Evolutionary conservation across 92 coral and sea anemone species (phyloP), one percentile per base, ranked within the genome.

Genomic region (Palythoa grandis): DNA sequence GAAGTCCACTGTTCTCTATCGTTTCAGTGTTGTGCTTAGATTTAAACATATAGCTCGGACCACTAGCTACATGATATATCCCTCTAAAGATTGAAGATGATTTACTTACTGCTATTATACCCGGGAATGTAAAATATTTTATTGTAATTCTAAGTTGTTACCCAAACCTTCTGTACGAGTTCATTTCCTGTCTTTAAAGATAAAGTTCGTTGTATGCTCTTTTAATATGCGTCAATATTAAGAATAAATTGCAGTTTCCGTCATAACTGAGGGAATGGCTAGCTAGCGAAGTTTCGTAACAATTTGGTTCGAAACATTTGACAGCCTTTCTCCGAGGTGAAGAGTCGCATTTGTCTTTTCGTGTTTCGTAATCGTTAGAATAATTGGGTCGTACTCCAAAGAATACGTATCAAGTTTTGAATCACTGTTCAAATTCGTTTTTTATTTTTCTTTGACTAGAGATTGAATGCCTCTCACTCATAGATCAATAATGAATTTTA

Each of bases 301-400:
- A 80, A 48, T 43, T 40, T 80, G 73, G 66, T 80, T 80, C 85
- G 85, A 66, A 80, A 80, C 85, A 68, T 22, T 47, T 15, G 61
- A 24, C 19, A 75, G 23, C 10, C 58, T 22, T 16, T 4, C 3
- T 7, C 35, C 66, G 23, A 24, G 61, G 13, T 35, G 48, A 67
- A 60, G 35, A 29, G 15, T 16, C 68, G 15, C 7, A 47, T 53
- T 17, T 57, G 11, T 77, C 24, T 17, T 35, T 65, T 67, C 22
- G 38, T 66, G 73, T 80, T 80, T 80, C 85, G 84, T 79, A 79
- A 79, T 77, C 67, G 79, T 75, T 24, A 12, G 79, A 50, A 75
- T 74, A 23, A 58, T 65, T n/a, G 52, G 23, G 16, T n/a, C 66
- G 16, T 52, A 25, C 47, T 60, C 60, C 61, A 74, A 25, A 47